phyloP scores from a whole-genome alignment of 2,888 invertebrate genomes.

The Diarsia brunnea region DNA sequence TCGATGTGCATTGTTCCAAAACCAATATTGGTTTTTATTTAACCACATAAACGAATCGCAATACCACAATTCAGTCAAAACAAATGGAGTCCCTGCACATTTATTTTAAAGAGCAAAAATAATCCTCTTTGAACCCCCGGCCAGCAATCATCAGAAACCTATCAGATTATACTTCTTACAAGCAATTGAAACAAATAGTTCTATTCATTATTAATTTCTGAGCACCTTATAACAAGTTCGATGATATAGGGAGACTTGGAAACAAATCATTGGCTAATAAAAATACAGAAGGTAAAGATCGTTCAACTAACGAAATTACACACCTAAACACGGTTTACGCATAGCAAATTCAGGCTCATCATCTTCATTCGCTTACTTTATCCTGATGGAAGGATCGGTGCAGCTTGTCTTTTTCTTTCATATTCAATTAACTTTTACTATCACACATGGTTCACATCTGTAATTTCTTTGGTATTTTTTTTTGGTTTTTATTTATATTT shows the following conservation, averaged over 20 bases:
- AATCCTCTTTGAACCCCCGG: slow-evolving; percentile 42
- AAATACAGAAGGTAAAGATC: slow-evolving; percentile 1
- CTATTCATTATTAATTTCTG: slow-evolving; percentile 62
- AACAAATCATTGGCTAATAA: slow-evolving; percentile 6
- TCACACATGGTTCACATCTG: no score
- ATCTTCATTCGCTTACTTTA: no score
- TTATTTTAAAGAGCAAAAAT: slow-evolving; percentile 27
- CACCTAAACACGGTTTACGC: background rate
- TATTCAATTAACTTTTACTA: no score
- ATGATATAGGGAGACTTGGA: slow-evolving; percentile 25
- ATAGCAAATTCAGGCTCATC: no score
- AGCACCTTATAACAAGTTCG: slow-evolving; percentile 48
- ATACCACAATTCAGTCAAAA: slow-evolving; percentile 20
- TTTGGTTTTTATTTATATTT: no score
- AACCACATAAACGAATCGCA: background rate
- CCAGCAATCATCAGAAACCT: slow-evolving; percentile 35
- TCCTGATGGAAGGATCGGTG: no score
- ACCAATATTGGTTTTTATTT: background rate
- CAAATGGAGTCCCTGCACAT: slow-evolving; percentile 16
- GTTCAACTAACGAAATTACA: background rate
- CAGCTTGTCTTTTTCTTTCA: background rate
- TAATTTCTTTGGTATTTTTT: no score
- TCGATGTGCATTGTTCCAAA: background rate
- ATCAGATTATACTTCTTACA: slow-evolving; percentile 52
- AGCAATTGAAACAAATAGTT: slow-evolving; percentile 63